Evolutionary conservation across 2,888 invertebrate genomes (phyloP).

Genomic region (Glaucopsyche alexis): DNA sequence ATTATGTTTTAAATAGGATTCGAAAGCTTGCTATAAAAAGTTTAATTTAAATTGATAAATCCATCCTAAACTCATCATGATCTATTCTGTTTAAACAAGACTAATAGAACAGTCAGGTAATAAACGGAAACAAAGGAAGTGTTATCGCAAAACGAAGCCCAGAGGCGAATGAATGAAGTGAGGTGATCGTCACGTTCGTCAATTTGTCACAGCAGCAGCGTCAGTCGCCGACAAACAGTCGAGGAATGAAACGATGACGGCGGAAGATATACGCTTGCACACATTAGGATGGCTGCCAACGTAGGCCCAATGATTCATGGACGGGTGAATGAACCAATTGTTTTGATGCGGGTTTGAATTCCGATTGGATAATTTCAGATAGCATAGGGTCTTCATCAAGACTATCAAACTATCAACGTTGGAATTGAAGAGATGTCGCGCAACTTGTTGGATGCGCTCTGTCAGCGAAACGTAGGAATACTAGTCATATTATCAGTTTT

Average conservation of each 20-base stretch:
- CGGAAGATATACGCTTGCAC: conserved; percentile 70
- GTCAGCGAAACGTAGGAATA: neutral
- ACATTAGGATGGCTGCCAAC: conserved; percentile 77
- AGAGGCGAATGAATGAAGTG: conserved; percentile 38
- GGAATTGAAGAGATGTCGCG: conserved; percentile 13
- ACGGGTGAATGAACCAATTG: conserved; percentile 73
- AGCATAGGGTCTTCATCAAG: conserved; percentile 36
- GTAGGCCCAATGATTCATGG: conserved; percentile 68
- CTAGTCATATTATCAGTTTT: neutral
- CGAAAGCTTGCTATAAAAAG: neutral
- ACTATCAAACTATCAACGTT: conserved; percentile 28
- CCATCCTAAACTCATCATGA: neutral
- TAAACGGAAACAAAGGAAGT: conserved; percentile 21
- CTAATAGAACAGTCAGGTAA: neutral
- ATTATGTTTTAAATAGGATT: neutral
- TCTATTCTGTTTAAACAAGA: neutral
- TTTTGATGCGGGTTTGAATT: conserved; percentile 73
- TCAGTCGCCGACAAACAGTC: conserved; percentile 65
- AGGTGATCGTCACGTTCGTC: conserved; percentile 54
- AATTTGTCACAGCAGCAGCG: conserved; percentile 73
- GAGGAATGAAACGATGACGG: conserved; percentile 76
- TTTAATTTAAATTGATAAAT: neutral
- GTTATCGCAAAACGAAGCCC: conserved; percentile 25
- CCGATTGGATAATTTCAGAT: conserved; percentile 55
- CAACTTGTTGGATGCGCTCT: neutral